These are phyloP conservation scores for Pampus argenteus DNA, from an alignment of 2,797 vertebrate genomes.

Conservation along the genomic window DNA sequence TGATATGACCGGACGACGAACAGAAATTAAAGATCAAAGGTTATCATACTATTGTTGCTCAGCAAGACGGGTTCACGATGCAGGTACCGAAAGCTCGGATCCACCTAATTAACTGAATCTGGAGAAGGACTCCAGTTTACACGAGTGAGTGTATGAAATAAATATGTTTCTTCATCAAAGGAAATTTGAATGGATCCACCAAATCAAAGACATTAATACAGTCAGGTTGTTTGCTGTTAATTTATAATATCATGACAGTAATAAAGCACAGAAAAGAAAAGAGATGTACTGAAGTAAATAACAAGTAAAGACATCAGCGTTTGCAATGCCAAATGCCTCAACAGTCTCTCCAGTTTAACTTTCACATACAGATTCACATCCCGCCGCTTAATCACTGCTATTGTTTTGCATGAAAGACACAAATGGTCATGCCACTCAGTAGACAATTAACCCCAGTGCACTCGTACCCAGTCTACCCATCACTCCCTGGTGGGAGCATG, in stretches of 20 bases:
- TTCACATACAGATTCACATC: conserved; percentile 51
- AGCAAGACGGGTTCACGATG: not conserved
- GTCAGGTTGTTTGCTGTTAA: conserved; percentile 9
- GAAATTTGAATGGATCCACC: conserved; percentile 10
- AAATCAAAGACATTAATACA: not conserved
- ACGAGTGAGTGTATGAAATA: not conserved
- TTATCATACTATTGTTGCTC: conserved; percentile 16
- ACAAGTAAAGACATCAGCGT: conserved; percentile 19
- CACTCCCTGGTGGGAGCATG: conserved; percentile 49
- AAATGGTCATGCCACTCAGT: conserved; percentile 48
- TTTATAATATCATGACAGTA: conserved; percentile 6
- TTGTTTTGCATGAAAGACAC: conserved; percentile 66
- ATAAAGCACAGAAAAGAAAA: conserved; percentile 18
- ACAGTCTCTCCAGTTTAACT: conserved; percentile 2
- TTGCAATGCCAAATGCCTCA: conserved; percentile 30
- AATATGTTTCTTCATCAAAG: not conserved
- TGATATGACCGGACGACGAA: conserved; percentile 25
- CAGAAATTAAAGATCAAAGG: conserved; percentile 34
- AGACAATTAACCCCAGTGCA: conserved; percentile 60
- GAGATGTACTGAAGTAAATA: conserved; percentile 6
- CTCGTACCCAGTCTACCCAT: conserved; percentile 60
- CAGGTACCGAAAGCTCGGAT: too few relatives aligned
- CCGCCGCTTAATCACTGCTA: conserved; percentile 57
- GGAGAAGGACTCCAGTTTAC: not conserved
- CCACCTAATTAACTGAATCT: not conserved